Evolutionary conservation across 2,113 vertebrate species (phyloP).

Genomic region (Stercorarius parasiticus): DNA sequence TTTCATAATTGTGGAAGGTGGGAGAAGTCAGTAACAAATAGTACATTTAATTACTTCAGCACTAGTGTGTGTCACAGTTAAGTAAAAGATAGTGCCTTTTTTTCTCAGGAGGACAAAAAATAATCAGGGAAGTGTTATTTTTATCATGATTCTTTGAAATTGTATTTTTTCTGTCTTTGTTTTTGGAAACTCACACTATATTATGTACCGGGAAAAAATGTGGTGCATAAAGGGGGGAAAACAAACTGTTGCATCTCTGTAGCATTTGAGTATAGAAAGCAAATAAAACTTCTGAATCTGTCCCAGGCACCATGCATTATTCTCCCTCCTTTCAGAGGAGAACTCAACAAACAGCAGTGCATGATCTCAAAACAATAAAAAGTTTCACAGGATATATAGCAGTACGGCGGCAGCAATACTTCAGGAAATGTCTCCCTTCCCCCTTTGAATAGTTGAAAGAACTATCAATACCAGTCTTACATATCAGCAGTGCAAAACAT

Average conservation of each 20-base stretch:
- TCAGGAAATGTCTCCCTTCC: not conserved
- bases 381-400: not conserved
- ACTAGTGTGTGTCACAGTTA: not conserved
- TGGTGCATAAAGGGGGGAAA: not conserved
- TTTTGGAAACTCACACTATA: not conserved
- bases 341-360: not conserved
- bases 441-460: not conserved
- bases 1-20: not conserved
- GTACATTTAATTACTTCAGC: conserved; percentile 2
- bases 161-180: not conserved
- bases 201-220: not conserved
- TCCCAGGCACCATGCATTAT: not conserved
- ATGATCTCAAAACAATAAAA: not conserved
- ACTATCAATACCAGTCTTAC: not conserved
- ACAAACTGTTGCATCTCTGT: not conserved
- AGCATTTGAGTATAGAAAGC: not conserved
- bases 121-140: not conserved
- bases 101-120: not conserved
- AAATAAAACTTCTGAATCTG: not conserved
- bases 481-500: not conserved
- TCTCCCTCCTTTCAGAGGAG: not conserved
- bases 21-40: not conserved
- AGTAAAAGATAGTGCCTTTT: not conserved
- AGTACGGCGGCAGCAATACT: not conserved
- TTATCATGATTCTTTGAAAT: not conserved